Evolutionary conservation across 2,113 vertebrate genomes (phyloP).

Genomic region (Zapornia atra): DNA sequence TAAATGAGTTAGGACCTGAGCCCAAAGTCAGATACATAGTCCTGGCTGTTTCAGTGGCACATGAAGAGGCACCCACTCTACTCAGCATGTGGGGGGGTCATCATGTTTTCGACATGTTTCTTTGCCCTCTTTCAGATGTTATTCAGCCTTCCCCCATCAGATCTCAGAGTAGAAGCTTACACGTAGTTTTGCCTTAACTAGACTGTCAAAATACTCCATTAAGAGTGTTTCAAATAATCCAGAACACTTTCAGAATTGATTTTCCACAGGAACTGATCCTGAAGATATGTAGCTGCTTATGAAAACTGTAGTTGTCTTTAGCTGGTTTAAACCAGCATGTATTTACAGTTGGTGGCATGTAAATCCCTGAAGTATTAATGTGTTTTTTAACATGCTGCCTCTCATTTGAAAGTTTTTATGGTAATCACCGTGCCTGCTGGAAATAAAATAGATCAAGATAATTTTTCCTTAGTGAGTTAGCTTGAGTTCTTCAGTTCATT

Average conservation of each 20-base stretch:
- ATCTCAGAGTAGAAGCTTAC: not conserved
- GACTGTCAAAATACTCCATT: not conserved
- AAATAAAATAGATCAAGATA: not conserved
- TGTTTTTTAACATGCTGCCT: not conserved
- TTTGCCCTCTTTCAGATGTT: not conserved
- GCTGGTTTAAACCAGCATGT: not conserved
- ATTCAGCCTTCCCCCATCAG: not conserved
- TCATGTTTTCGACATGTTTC: not conserved
- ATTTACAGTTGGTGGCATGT: not conserved
- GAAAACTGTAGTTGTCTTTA: not conserved
- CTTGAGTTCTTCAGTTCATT: not conserved
- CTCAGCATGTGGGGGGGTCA: not conserved
- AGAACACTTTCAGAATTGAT: not conserved
- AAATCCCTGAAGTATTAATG: not conserved
- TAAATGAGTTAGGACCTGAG: not conserved
- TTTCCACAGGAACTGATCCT: not conserved
- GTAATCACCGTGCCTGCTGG: not conserved
- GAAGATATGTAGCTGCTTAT: not conserved
- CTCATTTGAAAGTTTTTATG: not conserved
- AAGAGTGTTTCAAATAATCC: not conserved
- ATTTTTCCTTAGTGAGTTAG: not conserved
- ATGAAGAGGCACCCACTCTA: not conserved
- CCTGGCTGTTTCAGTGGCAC: not conserved
- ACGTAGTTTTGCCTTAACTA: not conserved
- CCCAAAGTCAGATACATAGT: not conserved